phyloP scores from a whole-genome alignment of 2,888 invertebrate species.

The Cenopis cana region DNA sequence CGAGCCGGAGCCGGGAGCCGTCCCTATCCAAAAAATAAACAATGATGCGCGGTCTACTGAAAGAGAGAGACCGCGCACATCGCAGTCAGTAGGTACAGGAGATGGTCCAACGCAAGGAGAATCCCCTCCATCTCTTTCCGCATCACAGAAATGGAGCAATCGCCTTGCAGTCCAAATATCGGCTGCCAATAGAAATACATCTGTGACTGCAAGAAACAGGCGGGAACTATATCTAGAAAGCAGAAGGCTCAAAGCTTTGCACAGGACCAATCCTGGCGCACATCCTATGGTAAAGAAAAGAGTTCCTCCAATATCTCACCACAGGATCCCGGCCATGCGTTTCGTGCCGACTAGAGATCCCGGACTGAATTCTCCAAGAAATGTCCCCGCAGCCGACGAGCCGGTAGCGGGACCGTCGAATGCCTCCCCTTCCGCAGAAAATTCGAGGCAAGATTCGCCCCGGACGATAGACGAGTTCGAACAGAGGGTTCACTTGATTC shows the following conservation, averaged over 20 bases:
- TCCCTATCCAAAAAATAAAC: slow-evolving; percentile 48
- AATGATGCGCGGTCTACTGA: slow-evolving; percentile 47
- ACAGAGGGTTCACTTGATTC: slow-evolving; percentile 72
- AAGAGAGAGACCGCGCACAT: slow-evolving; percentile 51
- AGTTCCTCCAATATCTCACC: slow-evolving; percentile 67
- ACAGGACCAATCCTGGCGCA: slow-evolving; percentile 72
- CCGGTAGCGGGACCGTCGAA: slow-evolving; percentile 71
- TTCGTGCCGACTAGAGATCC: slow-evolving; percentile 59
- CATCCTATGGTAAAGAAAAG: slow-evolving; percentile 72
- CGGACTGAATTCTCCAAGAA: slow-evolving; percentile 52
- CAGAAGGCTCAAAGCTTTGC: slow-evolving; percentile 73
- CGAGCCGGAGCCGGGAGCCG: slow-evolving; percentile 51
- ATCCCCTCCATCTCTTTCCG: slow-evolving; percentile 49
- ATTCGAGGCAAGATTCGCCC: slow-evolving; percentile 53
- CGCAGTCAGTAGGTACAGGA: slow-evolving; percentile 48
- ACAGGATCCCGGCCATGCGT: slow-evolving; percentile 73
- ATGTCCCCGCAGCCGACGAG: slow-evolving; percentile 56
- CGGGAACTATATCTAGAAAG: slow-evolving; percentile 73
- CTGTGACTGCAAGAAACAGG: slow-evolving; percentile 71
- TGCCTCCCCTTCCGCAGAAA: slow-evolving; percentile 52
- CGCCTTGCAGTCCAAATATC: slow-evolving; percentile 79
- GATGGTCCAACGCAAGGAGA: slow-evolving; percentile 50
- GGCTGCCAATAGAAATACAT: slow-evolving; percentile 77
- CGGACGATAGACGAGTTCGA: slow-evolving; percentile 66
- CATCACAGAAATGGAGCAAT: slow-evolving; percentile 70